phyloP scores from a whole-genome alignment of 2,113 vertebrate species.

The Emydocephalus ijimae region DNA sequence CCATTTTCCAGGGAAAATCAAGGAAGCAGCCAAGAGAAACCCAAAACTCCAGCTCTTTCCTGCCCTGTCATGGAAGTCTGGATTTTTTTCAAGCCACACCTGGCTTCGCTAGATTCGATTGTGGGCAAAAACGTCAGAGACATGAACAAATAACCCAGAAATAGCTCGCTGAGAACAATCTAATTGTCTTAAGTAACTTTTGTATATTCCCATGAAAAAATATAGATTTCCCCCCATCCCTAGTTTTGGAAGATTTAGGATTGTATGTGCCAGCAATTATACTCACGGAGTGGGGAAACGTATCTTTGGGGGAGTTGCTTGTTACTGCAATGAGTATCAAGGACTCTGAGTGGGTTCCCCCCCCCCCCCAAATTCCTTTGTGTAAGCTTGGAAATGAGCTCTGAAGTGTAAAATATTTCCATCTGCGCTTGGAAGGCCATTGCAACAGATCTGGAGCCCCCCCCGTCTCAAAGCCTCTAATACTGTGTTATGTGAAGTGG shows the following conservation, averaged over 20 bases:
- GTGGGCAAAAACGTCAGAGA: neutral
- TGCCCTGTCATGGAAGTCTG: neutral
- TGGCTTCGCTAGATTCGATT: neutral
- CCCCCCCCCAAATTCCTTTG: neutral
- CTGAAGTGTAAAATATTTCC: neutral
- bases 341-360: neutral
- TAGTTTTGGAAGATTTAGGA: neutral
- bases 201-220: neutral
- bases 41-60: neutral
- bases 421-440: neutral
- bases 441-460: neutral
- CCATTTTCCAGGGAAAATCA: neutral
- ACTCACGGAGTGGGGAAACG: neutral
- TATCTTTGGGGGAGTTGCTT: neutral
- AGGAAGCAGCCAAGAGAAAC: neutral
- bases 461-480: neutral
- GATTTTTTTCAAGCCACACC: neutral
- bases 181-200: neutral
- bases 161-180: neutral
- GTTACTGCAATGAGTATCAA: neutral
- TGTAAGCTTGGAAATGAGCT: neutral
- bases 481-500: neutral
- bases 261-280: neutral
- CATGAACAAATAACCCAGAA: neutral
- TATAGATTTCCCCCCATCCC: neutral